Percentiles rank a stretch among this genome's conserved stretches.
Conservation (phyloP, 2,888 invertebrate species). For the Drosophila affinis region DNA sequence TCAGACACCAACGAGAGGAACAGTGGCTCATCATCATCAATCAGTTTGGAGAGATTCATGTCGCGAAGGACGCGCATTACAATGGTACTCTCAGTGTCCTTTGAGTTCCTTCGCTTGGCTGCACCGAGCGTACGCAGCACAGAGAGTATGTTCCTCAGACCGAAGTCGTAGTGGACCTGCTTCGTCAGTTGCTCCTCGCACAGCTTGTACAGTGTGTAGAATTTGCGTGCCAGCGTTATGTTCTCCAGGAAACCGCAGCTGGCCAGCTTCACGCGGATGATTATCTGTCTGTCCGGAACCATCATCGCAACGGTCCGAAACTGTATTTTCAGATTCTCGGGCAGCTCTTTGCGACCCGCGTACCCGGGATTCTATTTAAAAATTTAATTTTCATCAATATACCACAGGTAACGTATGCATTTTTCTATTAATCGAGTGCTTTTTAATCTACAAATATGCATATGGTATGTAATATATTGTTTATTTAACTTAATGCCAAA, state of each 20-base stretch:
- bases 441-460: not conserved
- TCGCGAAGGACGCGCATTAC: constrained; percentile 98
- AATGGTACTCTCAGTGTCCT: constrained; percentile 97
- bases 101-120: constrained; percentile 94
- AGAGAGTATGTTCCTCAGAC: constrained; percentile 96
- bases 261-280: constrained; percentile 97
- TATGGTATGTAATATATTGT: not conserved
- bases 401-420: too few species aligned
- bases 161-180: constrained; percentile 99
- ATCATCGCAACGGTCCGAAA: constrained; percentile 99
- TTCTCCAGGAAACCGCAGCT: constrained; percentile 98
- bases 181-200: constrained; percentile 99
- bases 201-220: constrained; percentile 97
- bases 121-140: constrained; percentile 96
- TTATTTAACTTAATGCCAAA: too few species aligned
- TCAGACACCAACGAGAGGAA: constrained; percentile 98
- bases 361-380: constrained; percentile 95
- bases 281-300: constrained; percentile 98
- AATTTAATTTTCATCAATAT: constrained; percentile 16
- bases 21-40: constrained; percentile 98
- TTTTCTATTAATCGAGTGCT: constrained; percentile 4
- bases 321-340: constrained; percentile 98
- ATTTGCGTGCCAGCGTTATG: constrained; percentile 96
- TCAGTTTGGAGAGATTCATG: constrained; percentile 98
- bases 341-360: constrained; percentile 97